Evolutionary conservation across 1,140 invertebrate genomes (phyloP).

Genomic region (Battus philenor): DNA sequence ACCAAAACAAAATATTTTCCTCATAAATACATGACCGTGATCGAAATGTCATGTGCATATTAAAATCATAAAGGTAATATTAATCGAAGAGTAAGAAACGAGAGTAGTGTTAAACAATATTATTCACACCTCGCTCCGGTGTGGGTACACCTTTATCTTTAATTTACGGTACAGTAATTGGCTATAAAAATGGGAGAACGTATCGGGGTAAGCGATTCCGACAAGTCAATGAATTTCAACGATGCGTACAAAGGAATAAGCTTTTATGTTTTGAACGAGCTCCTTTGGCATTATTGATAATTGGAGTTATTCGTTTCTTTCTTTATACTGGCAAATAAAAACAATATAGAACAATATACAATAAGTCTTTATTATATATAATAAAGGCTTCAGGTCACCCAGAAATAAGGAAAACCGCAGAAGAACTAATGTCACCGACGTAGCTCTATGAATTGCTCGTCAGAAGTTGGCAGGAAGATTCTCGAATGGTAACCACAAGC

Average conservation of each 20-base stretch:
- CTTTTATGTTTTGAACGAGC: too few relatives aligned
- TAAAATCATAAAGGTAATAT: conserved; percentile 1
- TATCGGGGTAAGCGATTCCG: conserved; percentile 5
- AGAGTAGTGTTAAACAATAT: neutral
- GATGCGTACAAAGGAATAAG: conserved; percentile 5
- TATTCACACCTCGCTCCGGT: conserved; percentile 4
- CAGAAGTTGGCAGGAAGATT: too few relatives aligned
- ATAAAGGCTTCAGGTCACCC: too few relatives aligned
- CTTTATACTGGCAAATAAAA: too few relatives aligned
- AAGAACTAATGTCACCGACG: too few relatives aligned
- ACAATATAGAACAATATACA: too few relatives aligned
- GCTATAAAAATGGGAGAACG: conserved; percentile 17
- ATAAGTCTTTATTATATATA: too few relatives aligned
- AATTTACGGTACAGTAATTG: conserved; percentile 17
- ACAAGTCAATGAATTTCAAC: conserved; percentile 4
- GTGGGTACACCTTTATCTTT: conserved; percentile 18
- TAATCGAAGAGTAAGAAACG: neutral
- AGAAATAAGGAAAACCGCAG: too few relatives aligned
- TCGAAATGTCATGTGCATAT: neutral
- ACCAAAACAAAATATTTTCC: conserved; percentile 4
- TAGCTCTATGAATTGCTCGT: too few relatives aligned
- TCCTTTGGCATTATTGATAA: too few relatives aligned
- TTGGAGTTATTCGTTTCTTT: too few relatives aligned
- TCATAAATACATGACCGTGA: neutral
- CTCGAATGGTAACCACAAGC: too few relatives aligned